Conservation (phyloP, 1,140 invertebrate species). For the Batillaria attramentaria region DNA sequence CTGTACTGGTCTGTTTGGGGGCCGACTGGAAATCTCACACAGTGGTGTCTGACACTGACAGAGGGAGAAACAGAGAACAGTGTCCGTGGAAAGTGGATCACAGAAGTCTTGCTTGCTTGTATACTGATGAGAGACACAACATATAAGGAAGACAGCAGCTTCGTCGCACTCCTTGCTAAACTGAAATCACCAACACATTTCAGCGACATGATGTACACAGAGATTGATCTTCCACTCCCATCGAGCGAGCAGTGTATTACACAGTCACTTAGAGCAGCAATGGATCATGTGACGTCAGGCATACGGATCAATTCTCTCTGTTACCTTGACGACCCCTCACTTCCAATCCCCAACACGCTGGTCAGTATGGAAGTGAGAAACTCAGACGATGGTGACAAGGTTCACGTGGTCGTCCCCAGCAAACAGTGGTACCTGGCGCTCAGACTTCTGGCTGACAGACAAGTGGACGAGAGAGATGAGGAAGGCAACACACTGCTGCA, state of each 20-base stretch:
- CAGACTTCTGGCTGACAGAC: slow-evolving; percentile 20
- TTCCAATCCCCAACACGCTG: background rate
- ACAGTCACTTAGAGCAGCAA: background rate
- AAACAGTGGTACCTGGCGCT: slow-evolving; percentile 14
- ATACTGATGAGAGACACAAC: too few species aligned
- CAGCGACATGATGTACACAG: background rate
- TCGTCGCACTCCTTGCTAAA: too few species aligned
- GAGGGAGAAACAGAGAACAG: background rate
- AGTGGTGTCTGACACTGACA: background rate
- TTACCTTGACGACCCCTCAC: slow-evolving; percentile 19
- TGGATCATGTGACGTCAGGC: background rate
- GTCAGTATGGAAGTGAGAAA: background rate
- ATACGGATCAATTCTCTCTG: background rate
- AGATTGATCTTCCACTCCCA: background rate
- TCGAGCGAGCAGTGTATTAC: background rate
- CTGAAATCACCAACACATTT: background rate
- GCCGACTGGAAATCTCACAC: background rate
- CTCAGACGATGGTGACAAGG: background rate
- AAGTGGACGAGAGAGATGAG: background rate
- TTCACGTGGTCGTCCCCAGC: background rate
- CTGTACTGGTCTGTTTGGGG: slow-evolving; percentile 6
- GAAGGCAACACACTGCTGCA: slow-evolving; percentile 22
- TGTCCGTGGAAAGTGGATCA: background rate
- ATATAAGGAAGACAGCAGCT: background rate
- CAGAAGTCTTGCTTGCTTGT: background rate